A percentile compares a stretch with the other conserved stretches of the same genome.
phyloP scores from a whole-genome alignment of 1,140 invertebrate genomes.

The Drosophila dunni region DNA sequence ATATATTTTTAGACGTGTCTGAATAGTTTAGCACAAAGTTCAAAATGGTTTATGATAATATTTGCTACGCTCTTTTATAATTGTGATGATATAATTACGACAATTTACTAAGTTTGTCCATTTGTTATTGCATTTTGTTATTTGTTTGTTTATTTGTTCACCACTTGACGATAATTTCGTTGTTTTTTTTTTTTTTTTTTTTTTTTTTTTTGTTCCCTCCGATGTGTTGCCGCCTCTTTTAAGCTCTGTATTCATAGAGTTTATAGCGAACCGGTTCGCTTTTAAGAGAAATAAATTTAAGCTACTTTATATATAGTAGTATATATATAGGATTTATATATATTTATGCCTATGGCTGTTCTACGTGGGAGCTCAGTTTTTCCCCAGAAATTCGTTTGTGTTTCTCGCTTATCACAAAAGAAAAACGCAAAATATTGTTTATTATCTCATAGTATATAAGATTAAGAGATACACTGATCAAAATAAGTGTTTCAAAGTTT shows the following conservation, averaged over 20 bases:
- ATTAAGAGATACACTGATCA: background rate
- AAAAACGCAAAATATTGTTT: background rate
- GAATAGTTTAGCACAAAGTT: constrained; percentile 44
- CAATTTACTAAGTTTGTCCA: constrained; percentile 32
- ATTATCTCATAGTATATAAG: constrained; percentile 4
- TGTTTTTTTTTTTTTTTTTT: constrained; percentile 34
- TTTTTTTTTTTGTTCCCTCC: constrained; percentile 24
- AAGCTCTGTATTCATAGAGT: constrained; percentile 18
- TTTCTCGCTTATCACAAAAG: constrained; percentile 11
- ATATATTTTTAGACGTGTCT: constrained; percentile 10
- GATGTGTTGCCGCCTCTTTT: background rate
- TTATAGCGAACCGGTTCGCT: constrained; percentile 28
- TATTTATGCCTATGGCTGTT: too few relatives aligned
- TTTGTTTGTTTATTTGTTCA: constrained; percentile 34
- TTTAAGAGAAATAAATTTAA: constrained; percentile 27
- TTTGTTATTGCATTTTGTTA: background rate
- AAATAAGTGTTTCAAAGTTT: too few relatives aligned
- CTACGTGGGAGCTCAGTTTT: constrained; percentile 10
- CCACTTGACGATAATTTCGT: constrained; percentile 46
- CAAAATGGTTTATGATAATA: constrained; percentile 39
- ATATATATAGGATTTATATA: too few relatives aligned
- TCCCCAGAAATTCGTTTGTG: constrained; percentile 10
- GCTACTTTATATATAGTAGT: background rate
- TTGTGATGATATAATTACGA: constrained; percentile 55
- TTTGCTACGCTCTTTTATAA: constrained; percentile 35